These are phyloP conservation scores for Lithosia quadra DNA, from an alignment of 2,888 invertebrate species.

Conservation along the genomic window DNA sequence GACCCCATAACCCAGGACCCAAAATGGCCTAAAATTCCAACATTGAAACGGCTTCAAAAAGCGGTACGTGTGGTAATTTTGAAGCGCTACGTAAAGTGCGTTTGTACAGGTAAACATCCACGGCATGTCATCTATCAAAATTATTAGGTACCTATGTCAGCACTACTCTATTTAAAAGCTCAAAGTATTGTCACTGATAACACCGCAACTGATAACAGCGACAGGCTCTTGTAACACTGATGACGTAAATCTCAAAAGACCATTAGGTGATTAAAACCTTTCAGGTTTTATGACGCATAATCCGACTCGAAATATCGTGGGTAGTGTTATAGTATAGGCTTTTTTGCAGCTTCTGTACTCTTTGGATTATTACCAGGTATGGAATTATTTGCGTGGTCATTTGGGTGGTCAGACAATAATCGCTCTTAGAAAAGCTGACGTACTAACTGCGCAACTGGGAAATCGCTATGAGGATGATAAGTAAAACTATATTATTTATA, in stretches of 20 bases:
- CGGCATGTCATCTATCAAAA: constrained; percentile 8
- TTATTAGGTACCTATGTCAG: constrained; percentile 13
- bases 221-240: constrained; percentile 52
- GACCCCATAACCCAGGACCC: no score
- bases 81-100: neutral
- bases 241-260: constrained; percentile 62
- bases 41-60: no score
- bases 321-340: constrained; percentile 49
- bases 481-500: no score
- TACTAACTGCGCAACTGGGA: no score
- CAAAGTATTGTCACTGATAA: constrained; percentile 51
- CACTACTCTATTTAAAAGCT: constrained; percentile 55
- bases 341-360: constrained; percentile 1
- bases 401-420: no score
- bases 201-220: constrained; percentile 51
- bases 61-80: neutral
- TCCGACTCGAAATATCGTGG: constrained; percentile 63
- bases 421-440: no score
- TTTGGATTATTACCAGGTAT: neutral
- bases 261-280: constrained; percentile 78
- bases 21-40: no score
- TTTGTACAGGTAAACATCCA: neutral
- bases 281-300: constrained; percentile 66
- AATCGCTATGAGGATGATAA: no score
- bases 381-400: neutral